Evolutionary conservation across 2,113 vertebrate species (phyloP).

Genomic region (Eurystomus gularis): DNA sequence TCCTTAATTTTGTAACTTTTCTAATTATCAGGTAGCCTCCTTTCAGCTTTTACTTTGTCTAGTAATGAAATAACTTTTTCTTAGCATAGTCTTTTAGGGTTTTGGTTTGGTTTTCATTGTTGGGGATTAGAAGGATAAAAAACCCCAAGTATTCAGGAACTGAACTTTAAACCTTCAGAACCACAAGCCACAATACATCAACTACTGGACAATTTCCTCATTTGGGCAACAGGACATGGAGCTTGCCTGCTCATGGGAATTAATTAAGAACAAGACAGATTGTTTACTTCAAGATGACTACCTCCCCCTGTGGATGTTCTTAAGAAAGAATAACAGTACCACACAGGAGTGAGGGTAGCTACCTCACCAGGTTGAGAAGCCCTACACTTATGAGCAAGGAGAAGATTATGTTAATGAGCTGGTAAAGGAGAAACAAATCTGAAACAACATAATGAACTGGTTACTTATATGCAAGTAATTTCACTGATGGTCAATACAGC

Average conservation of each 20-base stretch:
- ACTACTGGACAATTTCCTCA: not conserved
- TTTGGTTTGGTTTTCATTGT: conserved; percentile 14
- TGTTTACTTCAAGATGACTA: not conserved
- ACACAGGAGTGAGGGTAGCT: not conserved
- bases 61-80: not conserved
- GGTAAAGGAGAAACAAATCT: not conserved
- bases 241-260: conserved; percentile 3
- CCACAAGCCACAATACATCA: conserved; percentile 33
- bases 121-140: conserved; percentile 38
- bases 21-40: not conserved
- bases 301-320: not conserved
- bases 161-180: conserved; percentile 11
- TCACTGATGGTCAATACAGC: not conserved
- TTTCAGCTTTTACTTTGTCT: not conserved
- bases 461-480: not conserved
- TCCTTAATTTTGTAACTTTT: not conserved
- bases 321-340: not conserved
- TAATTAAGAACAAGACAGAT: conserved; percentile 2
- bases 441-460: not conserved
- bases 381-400: not conserved
- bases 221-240: not conserved
- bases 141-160: not conserved
- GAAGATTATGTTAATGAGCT: not conserved
- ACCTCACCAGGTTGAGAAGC: not conserved
- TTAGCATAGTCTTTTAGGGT: not conserved